A percentile compares a stretch with the other conserved stretches of the same genome.
phyloP scores from a whole-genome alignment of 2,888 invertebrate genomes.

The Eristalis intricaria region DNA sequence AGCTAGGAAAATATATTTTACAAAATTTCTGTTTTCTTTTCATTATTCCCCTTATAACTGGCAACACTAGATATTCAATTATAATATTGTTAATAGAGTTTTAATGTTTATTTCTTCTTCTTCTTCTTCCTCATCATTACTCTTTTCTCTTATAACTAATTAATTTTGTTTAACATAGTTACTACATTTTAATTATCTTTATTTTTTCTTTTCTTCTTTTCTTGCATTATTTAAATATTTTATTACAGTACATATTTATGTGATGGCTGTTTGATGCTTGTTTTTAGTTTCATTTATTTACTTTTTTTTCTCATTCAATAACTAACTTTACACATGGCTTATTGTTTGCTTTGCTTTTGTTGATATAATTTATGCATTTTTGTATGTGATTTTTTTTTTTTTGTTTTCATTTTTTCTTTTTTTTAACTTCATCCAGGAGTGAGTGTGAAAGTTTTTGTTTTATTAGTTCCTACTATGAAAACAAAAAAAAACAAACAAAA shows the following conservation, averaged over 20 bases:
- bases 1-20: slow-evolving; percentile 72
- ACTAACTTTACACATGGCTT: slow-evolving; percentile 69
- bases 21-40: slow-evolving; percentile 59
- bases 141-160: slow-evolving; percentile 66
- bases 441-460: slow-evolving; percentile 59
- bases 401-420: slow-evolving; percentile 53
- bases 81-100: slow-evolving; percentile 62
- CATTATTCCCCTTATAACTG: slow-evolving; percentile 60
- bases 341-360: slow-evolving; percentile 57
- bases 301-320: slow-evolving; percentile 52
- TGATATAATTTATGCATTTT: slow-evolving; percentile 67
- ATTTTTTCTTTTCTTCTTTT: slow-evolving; percentile 34
- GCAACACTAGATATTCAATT: slow-evolving; percentile 71
- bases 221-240: slow-evolving; percentile 62
- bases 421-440: slow-evolving; percentile 64
- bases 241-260: slow-evolving; percentile 69
- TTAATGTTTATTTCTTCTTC: slow-evolving; percentile 36
- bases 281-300: no score
- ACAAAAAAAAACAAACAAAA: slow-evolving; percentile 10
- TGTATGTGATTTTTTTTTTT: slow-evolving; percentile 44
- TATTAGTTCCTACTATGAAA: slow-evolving; percentile 54
- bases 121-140: neutral
- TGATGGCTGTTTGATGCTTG: slow-evolving; percentile 51
- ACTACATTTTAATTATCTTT: slow-evolving; percentile 51
- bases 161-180: slow-evolving; percentile 68